These are phyloP conservation scores for Heliocidaris tuberculata DNA, from an alignment of 35 echinoderm and acorn worm genomes.

Conservation along the genomic window DNA sequence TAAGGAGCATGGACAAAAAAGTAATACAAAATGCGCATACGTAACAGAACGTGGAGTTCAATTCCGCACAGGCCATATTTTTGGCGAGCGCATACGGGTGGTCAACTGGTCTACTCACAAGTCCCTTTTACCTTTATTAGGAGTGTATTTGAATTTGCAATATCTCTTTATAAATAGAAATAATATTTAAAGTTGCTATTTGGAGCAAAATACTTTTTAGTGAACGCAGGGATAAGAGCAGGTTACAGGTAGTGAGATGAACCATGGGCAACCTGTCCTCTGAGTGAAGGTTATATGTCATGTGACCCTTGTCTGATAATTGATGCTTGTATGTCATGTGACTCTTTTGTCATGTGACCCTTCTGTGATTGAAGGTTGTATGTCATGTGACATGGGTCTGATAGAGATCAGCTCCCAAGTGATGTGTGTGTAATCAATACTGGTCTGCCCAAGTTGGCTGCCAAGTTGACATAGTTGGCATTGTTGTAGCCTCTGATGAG, in stretches of 20 bases:
- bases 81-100: too few relatives aligned
- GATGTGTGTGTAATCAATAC: slow-evolving; percentile 2
- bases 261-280: background rate
- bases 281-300: background rate
- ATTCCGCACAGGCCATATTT: too few relatives aligned
- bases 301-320: background rate
- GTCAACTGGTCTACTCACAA: too few relatives aligned
- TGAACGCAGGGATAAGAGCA: background rate
- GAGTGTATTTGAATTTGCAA: too few relatives aligned
- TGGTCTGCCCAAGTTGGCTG: background rate
- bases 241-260: background rate
- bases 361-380: background rate
- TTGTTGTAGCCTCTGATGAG: background rate
- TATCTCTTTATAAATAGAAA: too few relatives aligned
- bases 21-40: too few relatives aligned
- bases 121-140: too few relatives aligned
- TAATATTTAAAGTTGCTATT: background rate
- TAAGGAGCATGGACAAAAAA: too few relatives aligned
- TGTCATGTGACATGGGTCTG: slow-evolving; percentile 9
- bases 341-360: background rate
- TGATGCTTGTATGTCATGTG: background rate
- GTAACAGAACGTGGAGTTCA: too few relatives aligned
- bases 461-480: background rate
- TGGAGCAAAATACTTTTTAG: background rate
- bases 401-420: background rate